A percentile compares a stretch with the other conserved stretches of the same genome.
phyloP scores from a whole-genome alignment of 2,888 invertebrate species.

The Strigamia crassipes region DNA sequence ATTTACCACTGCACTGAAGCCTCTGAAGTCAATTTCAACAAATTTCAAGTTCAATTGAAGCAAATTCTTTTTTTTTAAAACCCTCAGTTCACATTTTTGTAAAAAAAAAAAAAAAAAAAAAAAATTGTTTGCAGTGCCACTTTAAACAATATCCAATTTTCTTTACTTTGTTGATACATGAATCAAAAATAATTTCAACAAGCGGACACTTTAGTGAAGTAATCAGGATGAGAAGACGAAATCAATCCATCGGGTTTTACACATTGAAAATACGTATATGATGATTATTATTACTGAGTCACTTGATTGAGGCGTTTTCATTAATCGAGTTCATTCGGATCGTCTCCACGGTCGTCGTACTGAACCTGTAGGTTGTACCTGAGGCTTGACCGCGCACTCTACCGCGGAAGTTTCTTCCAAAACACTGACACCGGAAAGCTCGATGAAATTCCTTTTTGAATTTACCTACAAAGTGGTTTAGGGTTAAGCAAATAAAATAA shows the following conservation, averaged over 20 bases:
- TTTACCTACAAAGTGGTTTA: conserved; percentile 1
- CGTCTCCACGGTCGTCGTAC: not conserved
- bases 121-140: too few relatives aligned
- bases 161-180: too few relatives aligned
- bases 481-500: not conserved
- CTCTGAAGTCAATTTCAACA: too few relatives aligned
- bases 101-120: too few relatives aligned
- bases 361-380: not conserved
- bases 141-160: too few relatives aligned
- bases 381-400: not conserved
- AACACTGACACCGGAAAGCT: not conserved
- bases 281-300: not conserved
- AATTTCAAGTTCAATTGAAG: too few relatives aligned
- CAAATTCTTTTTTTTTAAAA: too few relatives aligned
- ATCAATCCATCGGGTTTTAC: not conserved
- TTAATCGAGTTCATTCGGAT: conserved; percentile 26
- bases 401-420: not conserved
- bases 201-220: too few relatives aligned
- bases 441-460: conserved; percentile 22
- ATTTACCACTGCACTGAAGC: too few relatives aligned
- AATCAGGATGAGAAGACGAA: not conserved
- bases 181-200: too few relatives aligned
- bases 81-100: too few relatives aligned
- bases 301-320: not conserved
- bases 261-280: not conserved